These are phyloP conservation scores for Montipora capricornis DNA, from an alignment of 64 coral and sea anemone species.

Conservation along the genomic window DNA sequence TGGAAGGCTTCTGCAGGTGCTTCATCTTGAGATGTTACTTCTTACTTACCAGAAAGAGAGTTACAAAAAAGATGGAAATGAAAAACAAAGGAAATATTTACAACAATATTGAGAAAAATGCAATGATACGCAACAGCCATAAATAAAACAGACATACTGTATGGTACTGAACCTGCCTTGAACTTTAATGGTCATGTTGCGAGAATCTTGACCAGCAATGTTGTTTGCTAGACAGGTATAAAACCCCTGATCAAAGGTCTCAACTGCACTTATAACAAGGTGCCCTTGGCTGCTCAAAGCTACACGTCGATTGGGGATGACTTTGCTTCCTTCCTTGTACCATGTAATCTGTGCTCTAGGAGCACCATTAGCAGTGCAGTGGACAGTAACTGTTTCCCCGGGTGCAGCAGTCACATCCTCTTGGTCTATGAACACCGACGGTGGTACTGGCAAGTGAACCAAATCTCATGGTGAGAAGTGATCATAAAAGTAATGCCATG, in stretches of 20 bases:
- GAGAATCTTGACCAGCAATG: constrained; percentile 73
- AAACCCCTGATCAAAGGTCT: constrained; percentile 76
- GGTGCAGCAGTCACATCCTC: constrained; percentile 47
- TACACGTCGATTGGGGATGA: constrained; percentile 65
- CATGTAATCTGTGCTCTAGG: constrained; percentile 55
- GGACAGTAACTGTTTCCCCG: constrained; percentile 75
- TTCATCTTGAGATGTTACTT: no score
- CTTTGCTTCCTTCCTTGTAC: constrained; percentile 67
- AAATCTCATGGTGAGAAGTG: neutral
- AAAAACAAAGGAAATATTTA: neutral
- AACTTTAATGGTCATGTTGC: constrained; percentile 61
- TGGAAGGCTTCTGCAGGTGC: no score
- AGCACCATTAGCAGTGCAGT: constrained; percentile 67
- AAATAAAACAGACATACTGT: neutral
- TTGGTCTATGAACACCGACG: constrained; percentile 77
- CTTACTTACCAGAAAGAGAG: no score
- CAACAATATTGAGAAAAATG: neutral
- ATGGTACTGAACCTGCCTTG: constrained; percentile 57
- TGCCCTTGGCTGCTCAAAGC: constrained; percentile 83
- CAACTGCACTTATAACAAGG: constrained; percentile 86
- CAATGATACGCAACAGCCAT: neutral
- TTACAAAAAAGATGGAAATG: neutral
- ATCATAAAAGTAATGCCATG: neutral
- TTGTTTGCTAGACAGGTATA: constrained; percentile 89
- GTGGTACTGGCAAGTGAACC: constrained; percentile 62